Conservation (phyloP, 2,888 invertebrate species). For the Lithophane semibrunnea region DNA sequence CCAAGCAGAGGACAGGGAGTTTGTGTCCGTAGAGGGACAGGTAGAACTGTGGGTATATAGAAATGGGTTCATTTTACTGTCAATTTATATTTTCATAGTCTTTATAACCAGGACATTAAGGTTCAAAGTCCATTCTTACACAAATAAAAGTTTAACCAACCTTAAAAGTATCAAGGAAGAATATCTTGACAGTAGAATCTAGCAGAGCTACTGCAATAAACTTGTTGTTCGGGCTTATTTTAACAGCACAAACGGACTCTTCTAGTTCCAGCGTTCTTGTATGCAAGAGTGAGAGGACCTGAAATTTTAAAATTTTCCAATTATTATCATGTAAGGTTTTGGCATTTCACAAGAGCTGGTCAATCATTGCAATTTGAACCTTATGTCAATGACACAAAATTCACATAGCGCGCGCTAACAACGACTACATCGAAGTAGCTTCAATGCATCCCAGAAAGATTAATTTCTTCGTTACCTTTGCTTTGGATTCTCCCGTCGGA, state of each 20-base stretch:
- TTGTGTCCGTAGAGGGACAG: slow-evolving; percentile 98
- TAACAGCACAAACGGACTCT: slow-evolving; percentile 96
- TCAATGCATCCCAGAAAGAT: not conserved
- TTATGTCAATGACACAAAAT: not conserved
- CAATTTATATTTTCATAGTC: not conserved
- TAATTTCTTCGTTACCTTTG: slow-evolving; percentile 81
- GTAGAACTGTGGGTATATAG: slow-evolving; percentile 93
- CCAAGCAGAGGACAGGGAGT: slow-evolving; percentile 97
- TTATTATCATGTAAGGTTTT: not conserved
- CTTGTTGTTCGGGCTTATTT: slow-evolving; percentile 95
- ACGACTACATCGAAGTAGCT: not conserved
- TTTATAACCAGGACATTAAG: not conserved
- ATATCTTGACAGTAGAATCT: slow-evolving; percentile 98
- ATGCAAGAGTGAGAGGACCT: slow-evolving; percentile 94
- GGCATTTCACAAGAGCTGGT: not conserved
- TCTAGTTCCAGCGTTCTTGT: slow-evolving; percentile 96
- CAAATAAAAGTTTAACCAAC: slow-evolving; percentile 82
- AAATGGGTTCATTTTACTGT: not conserved
- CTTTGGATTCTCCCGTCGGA: slow-evolving; percentile 91
- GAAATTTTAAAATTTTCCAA: slow-evolving; percentile 34
- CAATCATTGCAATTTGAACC: not conserved
- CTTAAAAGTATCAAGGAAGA: slow-evolving; percentile 98
- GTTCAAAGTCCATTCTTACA: not conserved
- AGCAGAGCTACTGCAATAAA: slow-evolving; percentile 97
- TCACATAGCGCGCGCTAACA: not conserved